Conservation (phyloP, 2,888 invertebrate genomes). For the Choreutis nemorana region DNA sequence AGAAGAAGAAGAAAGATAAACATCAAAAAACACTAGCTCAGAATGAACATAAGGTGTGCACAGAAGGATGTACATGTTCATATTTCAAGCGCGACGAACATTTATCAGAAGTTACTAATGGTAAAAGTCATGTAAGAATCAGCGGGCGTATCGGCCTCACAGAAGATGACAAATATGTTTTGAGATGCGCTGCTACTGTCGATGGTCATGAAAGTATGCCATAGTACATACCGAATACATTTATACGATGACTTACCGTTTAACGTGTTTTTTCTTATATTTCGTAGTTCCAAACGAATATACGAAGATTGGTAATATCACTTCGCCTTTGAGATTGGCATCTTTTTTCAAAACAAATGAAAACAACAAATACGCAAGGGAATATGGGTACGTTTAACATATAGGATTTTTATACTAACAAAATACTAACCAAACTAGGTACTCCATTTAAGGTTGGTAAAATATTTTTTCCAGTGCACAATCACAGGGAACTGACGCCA, state of each 20-base stretch:
- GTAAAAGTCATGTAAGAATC: conserved; percentile 30
- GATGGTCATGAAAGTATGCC: conserved; percentile 37
- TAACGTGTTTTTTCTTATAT: no score
- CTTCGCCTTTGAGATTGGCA: no score
- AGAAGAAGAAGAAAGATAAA: conserved; percentile 13
- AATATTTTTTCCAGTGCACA: no score
- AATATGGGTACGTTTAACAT: no score
- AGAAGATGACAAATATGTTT: conserved; percentile 33
- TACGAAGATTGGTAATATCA: no score
- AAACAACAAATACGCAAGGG: no score
- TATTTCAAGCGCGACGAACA: conserved; percentile 4
- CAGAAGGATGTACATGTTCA: conserved; percentile 12
- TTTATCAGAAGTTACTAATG: conserved; percentile 5
- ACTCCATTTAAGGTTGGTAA: no score
- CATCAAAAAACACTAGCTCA: conserved; percentile 7
- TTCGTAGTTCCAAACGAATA: no score
- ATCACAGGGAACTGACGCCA: conserved; percentile 39
- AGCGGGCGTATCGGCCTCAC: conserved; percentile 36
- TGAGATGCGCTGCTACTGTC: conserved; percentile 40
- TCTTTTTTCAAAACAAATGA: no score
- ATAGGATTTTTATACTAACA: no score
- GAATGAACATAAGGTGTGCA: conserved; percentile 4
- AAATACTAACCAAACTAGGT: no score
- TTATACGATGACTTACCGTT: no score
- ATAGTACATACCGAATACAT: conserved; percentile 8